These are phyloP conservation scores for Syrphus vitripennis DNA, from an alignment of 2,888 invertebrate species.

Conservation along the genomic window DNA sequence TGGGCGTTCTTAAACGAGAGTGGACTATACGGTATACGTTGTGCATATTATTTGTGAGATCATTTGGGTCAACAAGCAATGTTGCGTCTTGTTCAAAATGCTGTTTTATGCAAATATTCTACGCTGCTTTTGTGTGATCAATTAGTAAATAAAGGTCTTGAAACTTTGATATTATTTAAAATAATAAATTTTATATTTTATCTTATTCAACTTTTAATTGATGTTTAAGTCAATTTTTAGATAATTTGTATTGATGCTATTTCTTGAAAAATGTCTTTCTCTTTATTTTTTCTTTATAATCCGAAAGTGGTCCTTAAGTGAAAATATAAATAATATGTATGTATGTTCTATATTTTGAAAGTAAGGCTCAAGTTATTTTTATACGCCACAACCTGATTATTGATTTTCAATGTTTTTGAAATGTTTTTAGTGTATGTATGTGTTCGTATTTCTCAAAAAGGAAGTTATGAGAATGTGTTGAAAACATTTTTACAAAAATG, in stretches of 20 bases:
- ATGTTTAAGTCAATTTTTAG: background rate
- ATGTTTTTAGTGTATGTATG: background rate
- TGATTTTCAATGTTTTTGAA: too few relatives aligned
- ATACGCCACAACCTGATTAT: background rate
- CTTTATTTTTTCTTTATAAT: background rate
- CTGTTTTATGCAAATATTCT: slow-evolving; percentile 53
- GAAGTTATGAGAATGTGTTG: too few relatives aligned
- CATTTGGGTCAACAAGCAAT: slow-evolving; percentile 38
- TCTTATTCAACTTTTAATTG: too few relatives aligned
- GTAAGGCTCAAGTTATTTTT: background rate
- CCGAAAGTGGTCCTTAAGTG: background rate
- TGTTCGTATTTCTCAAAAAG: background rate
- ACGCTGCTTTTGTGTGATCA: slow-evolving; percentile 28
- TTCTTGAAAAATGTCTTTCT: background rate
- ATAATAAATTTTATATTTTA: background rate
- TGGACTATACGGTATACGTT: background rate
- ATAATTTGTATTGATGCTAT: too few relatives aligned
- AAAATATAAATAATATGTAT: background rate
- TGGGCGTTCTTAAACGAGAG: background rate
- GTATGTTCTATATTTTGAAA: background rate
- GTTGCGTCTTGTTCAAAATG: slow-evolving; percentile 48
- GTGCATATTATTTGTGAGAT: slow-evolving; percentile 13
- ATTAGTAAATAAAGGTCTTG: slow-evolving; percentile 30
- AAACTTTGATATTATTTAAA: background rate
- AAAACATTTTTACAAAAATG: too few relatives aligned